phyloP scores from a whole-genome alignment of 2,797 vertebrate species.

The Simalia tracyae region DNA sequence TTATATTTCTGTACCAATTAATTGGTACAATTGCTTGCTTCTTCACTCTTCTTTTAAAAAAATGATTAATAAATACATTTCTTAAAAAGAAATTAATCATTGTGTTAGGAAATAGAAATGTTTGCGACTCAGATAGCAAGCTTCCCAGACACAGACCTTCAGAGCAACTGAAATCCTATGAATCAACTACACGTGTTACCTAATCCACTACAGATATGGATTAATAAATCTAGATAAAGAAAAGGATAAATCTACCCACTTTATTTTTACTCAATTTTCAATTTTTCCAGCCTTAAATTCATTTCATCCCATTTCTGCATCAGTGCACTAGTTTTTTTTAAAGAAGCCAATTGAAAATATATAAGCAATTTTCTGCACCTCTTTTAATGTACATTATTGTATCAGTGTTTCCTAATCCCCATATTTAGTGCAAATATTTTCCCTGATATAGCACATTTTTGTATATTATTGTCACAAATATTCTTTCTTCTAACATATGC shows the following conservation, averaged over 20 bases:
- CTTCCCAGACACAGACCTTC: background rate
- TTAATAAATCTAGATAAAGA: too few species aligned
- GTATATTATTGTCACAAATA: background rate
- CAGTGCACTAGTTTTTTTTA: background rate
- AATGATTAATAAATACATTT: too few species aligned
- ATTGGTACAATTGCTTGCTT: background rate
- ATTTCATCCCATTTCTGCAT: background rate
- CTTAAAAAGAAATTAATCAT: background rate
- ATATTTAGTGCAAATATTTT: background rate
- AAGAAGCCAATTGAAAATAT: background rate
- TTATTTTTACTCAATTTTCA: background rate
- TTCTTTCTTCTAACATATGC: background rate
- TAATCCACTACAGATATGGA: background rate
- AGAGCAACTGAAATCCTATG: background rate
- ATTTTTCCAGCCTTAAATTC: background rate
- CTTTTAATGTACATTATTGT: background rate
- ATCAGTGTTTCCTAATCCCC: background rate
- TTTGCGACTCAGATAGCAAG: background rate
- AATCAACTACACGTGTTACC: background rate
- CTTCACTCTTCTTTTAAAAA: background rate
- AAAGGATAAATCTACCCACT: background rate
- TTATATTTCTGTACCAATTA: background rate
- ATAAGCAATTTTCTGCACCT: background rate
- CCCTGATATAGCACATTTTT: background rate
- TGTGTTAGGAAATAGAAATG: background rate